Percentiles rank a stretch among this genome's conserved stretches.
These are phyloP conservation scores for Astreopora myriophthalma DNA, from an alignment of 64 coral and sea anemone species.

Conservation along the genomic window DNA sequence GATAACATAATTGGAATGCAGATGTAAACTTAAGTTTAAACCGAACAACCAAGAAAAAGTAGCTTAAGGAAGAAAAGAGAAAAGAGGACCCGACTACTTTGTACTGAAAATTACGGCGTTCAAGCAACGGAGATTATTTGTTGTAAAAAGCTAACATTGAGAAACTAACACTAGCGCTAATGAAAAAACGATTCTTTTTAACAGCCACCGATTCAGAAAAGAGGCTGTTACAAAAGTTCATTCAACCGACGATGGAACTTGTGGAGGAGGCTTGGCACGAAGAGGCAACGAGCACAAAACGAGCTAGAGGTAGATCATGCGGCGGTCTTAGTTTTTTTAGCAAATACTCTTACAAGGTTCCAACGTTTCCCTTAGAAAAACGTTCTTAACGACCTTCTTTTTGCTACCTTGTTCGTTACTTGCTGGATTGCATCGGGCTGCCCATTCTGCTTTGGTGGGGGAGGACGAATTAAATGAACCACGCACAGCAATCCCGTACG, in stretches of 20 bases:
- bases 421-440: no score
- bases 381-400: no score
- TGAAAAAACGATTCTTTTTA: background rate
- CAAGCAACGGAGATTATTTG: no score
- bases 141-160: no score
- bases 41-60: background rate
- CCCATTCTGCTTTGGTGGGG: no score
- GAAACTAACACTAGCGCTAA: no score
- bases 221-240: constrained; percentile 39
- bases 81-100: background rate
- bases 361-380: background rate
- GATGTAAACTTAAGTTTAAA: no score
- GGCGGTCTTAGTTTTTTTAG: no score
- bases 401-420: no score
- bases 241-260: constrained; percentile 50
- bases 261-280: constrained; percentile 49
- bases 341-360: background rate
- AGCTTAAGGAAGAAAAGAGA: background rate
- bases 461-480: no score
- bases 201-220: constrained; percentile 6
- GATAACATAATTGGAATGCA: background rate
- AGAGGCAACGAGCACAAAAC: constrained; percentile 41
- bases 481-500: no score
- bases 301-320: constrained; percentile 33
- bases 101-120: no score